Base-by-base conservation (phyloP, 2,113 vertebrate species). In the Siniperca knerii region DNA sequence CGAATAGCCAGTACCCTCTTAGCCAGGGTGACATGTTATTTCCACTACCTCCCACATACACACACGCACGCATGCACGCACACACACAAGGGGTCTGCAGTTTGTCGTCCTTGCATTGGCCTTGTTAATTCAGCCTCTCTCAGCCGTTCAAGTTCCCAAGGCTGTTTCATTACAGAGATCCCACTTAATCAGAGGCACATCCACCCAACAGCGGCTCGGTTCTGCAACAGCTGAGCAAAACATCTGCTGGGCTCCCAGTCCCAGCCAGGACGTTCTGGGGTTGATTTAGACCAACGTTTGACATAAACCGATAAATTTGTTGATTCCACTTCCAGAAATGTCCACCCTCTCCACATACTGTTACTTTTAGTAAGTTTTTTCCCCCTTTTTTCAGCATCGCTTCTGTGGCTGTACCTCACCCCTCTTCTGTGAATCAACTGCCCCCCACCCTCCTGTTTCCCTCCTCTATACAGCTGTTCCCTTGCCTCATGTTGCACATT, bases 401-500 rank as follows among this genome's bases (percentile, higher is more conserved):
- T 61, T 82, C 80, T 84, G 73, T 33, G 77, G 83, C 74, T 75
- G 74, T 60, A 73, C 83, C 71, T 83, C 69, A 10, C 52, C 82
- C 75, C 52, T 85, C 42, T 60, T 85, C 79, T 85, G 54, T 86
- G 85, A 87, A 89, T 87, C 83, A 55, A 88, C 85, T 15, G 8
- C 35, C 33, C 58, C n/a, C 82, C 57, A 9, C 69, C 65, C 72
- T 48, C 52, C 50, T 35, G 15, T 10, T 25, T 12, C 40, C 37
- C 77, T 74, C 42, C 74, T 77, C 84, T 54, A 83, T 94, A 91
- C 94, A 94, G 94, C 94, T 95, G 94, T 95, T 95, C 82, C 86
- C 65, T 86, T 93, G 92, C 92, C 81, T 95, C 94, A 93, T 91
- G 90, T 93, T 95, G 87, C 87, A 93, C 92, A 95, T 95, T 94